Percentiles rank a stretch among this genome's conserved stretches.
These are phyloP conservation scores for Mellilla xanthometata DNA, from an alignment of 2,888 invertebrate genomes.

Conservation along the genomic window DNA sequence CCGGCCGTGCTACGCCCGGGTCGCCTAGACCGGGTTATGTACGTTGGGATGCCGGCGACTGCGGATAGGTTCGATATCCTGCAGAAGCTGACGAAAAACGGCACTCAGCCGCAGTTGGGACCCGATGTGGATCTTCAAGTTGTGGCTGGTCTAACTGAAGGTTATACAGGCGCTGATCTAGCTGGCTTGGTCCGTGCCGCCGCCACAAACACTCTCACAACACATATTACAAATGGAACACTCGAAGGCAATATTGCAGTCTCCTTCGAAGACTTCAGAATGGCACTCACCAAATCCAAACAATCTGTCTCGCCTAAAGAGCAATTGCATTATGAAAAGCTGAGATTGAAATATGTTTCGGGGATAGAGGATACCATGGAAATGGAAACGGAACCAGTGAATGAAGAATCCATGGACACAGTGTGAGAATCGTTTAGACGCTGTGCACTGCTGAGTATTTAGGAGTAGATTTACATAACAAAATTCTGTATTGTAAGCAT, in stretches of 20 bases:
- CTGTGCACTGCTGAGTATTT: slow-evolving; percentile 45
- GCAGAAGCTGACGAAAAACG: slow-evolving; percentile 93
- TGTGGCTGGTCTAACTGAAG: slow-evolving; percentile 87
- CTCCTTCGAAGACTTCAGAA: slow-evolving; percentile 87
- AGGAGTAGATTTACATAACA: slow-evolving; percentile 38
- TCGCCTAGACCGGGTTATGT: slow-evolving; percentile 94
- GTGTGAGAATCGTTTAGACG: slow-evolving; percentile 57
- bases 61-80: slow-evolving; percentile 94
- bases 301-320: slow-evolving; percentile 94
- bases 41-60: slow-evolving; percentile 92
- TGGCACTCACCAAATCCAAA: slow-evolving; percentile 89
- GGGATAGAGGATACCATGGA: slow-evolving; percentile 75
- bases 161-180: slow-evolving; percentile 97
- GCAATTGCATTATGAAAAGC: slow-evolving; percentile 88
- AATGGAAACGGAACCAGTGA: slow-evolving; percentile 78
- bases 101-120: slow-evolving; percentile 89
- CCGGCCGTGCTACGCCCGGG: slow-evolving; percentile 95
- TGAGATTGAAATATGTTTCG: slow-evolving; percentile 86
- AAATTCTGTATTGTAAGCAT: slow-evolving; percentile 37
- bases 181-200: slow-evolving; percentile 95
- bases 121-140: slow-evolving; percentile 89
- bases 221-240: slow-evolving; percentile 84
- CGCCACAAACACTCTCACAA: slow-evolving; percentile 90
- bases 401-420: slow-evolving; percentile 78
- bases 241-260: slow-evolving; percentile 84